Conservation (phyloP, 2,888 invertebrate genomes). For the Erebia epiphron region DNA sequence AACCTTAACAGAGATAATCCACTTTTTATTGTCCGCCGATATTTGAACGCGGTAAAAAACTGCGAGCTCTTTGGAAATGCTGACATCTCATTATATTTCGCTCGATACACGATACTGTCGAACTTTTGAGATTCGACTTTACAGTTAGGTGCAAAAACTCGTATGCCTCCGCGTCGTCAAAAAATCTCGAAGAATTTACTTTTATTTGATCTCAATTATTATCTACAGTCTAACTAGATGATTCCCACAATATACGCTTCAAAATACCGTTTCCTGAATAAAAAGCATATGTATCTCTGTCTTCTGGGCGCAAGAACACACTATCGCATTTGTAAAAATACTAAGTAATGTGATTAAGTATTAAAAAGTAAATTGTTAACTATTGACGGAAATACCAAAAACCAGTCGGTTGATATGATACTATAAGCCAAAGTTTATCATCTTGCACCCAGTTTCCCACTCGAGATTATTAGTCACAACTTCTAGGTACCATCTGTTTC, state of each 20-base stretch:
- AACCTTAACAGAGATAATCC: slow-evolving; percentile 32
- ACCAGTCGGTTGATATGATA: slow-evolving; percentile 1
- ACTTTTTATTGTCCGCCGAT: slow-evolving; percentile 53
- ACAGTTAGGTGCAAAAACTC: background rate
- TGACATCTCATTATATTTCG: slow-evolving; percentile 42
- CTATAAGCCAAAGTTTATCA: slow-evolving; percentile 7
- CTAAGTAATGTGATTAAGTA: background rate
- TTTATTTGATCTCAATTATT: background rate
- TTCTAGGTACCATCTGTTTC: slow-evolving; percentile 58
- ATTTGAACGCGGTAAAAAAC: slow-evolving; percentile 48
- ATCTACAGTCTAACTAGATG: too few relatives aligned
- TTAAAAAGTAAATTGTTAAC: background rate
- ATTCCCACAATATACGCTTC: too few relatives aligned
- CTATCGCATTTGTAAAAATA: background rate
- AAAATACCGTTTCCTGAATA: too few relatives aligned
- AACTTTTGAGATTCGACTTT: background rate
- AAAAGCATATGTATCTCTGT: too few relatives aligned
- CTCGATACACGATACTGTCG: slow-evolving; percentile 31
- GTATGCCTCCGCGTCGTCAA: background rate
- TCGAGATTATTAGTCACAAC: slow-evolving; percentile 62
- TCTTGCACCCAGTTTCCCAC: slow-evolving; percentile 39
- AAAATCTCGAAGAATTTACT: background rate
- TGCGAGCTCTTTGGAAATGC: slow-evolving; percentile 48
- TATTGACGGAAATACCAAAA: background rate
- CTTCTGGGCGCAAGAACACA: too few relatives aligned